These are phyloP conservation scores for Drosophila saltans DNA, from an alignment of 1,140 invertebrate species.

Conservation along the genomic window DNA sequence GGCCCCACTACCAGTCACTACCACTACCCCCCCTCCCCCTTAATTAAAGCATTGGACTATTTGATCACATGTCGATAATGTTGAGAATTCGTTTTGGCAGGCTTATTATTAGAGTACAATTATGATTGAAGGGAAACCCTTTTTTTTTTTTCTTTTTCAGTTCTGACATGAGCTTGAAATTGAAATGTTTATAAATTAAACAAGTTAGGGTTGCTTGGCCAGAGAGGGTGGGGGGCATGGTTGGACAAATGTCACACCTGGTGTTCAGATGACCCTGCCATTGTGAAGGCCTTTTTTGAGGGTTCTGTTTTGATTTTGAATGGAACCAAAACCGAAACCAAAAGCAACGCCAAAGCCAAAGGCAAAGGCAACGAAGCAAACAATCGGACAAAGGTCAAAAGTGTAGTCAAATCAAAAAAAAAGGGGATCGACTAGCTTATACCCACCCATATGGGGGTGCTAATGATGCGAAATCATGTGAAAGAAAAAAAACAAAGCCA, in stretches of 20 bases:
- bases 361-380: neutral
- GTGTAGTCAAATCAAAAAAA: constrained; percentile 15
- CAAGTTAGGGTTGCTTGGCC: constrained; percentile 10
- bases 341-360: neutral
- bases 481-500: neutral
- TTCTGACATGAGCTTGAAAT: neutral
- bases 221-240: neutral
- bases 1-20: constrained; percentile 10
- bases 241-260: constrained; percentile 11
- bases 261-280: neutral
- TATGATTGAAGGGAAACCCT: constrained; percentile 17
- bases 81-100: constrained; percentile 31
- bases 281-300: neutral
- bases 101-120: constrained; percentile 24
- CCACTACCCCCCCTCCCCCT: no score
- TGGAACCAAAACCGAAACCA: neutral
- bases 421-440: neutral
- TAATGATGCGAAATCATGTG: constrained; percentile 1
- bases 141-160: neutral
- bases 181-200: constrained; percentile 41
- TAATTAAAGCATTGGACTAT: constrained; percentile 49
- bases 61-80: constrained; percentile 45
- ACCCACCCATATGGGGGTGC: neutral
- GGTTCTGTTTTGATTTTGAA: constrained; percentile 6
- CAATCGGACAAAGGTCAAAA: constrained; percentile 37